Percentiles rank a stretch among this genome's conserved stretches.
Evolutionary conservation across 2,888 invertebrate genomes (phyloP).

Genomic region (Frankliniella intonsa): DNA sequence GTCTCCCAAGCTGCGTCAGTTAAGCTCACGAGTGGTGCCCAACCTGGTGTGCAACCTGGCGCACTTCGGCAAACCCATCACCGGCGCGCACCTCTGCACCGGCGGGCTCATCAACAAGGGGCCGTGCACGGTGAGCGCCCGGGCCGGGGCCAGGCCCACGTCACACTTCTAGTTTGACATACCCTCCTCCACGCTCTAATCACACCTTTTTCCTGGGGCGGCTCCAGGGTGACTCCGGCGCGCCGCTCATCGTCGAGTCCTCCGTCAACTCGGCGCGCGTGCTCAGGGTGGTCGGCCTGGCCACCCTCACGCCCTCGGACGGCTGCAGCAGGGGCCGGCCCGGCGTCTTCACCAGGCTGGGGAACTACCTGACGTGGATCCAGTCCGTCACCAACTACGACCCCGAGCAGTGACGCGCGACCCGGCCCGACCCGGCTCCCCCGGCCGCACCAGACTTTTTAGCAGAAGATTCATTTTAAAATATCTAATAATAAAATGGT

Average conservation of each 20-base stretch:
- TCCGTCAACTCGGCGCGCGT: not conserved
- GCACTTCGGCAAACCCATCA: not conserved
- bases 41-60: not conserved
- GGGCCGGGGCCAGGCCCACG: not conserved
- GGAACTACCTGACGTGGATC: not conserved
- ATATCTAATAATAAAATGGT: too few species aligned
- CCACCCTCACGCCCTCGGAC: not conserved
- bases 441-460: too few species aligned
- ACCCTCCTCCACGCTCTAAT: too few species aligned
- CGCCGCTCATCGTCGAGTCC: not conserved
- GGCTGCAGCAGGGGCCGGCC: not conserved
- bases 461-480: too few species aligned
- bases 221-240: not conserved
- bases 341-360: constrained; percentile 9
- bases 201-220: too few species aligned
- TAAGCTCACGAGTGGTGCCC: constrained; percentile 1
- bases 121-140: not conserved
- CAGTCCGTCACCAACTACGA: not conserved
- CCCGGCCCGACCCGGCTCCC: too few species aligned
- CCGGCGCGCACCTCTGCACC: not conserved
- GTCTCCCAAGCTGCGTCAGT: not conserved
- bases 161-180: too few species aligned
- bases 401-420: not conserved
- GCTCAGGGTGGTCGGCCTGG: not conserved
- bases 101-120: constrained; percentile 9